Base-by-base conservation (phyloP, 2,888 invertebrate genomes). In the Campoplex capitator region DNA sequence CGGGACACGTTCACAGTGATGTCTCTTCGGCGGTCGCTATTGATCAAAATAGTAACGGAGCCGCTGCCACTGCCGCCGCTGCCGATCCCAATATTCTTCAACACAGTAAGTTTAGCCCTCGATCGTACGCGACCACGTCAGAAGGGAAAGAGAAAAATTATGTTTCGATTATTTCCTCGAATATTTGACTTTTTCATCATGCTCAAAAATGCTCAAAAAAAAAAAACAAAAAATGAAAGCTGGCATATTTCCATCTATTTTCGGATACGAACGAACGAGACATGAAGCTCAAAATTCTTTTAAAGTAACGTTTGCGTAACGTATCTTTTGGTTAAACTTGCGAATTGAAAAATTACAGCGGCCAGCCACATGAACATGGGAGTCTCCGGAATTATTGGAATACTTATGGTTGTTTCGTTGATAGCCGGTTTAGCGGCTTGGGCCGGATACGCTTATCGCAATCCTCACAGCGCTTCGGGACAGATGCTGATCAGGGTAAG, bases 381-480 rank as follows among this genome's bases (percentile, higher is more conserved):
- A 45, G 95, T 96, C 11, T 95, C 96, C 9, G 96, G 96, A 62
- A 95, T 96, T 74, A 95, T 98, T 73, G 96, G 97, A 7, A 96
- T 97, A 32, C 95, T 98, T 90, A 95, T 98, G 71, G 95, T 97
- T 42, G 94, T 98, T 79, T 96, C 96, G 0, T 94, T 98, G 70
- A 94, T 98, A 13, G 95, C 96, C 79, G 96, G 96, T 48, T 92
- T 97, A n/a, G 96, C 96, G 42, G 96, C 97, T 11, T 99, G 99
- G 99, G 95, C 97, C 28, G 95, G 97, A 28, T 99, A 99, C 94
- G 99, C 99, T 6, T 99, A 99, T 95, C 97, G 98, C 93, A 98
- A 99, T 95, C 99, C 99, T 2, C 99, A 99, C 93, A 98, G 98
- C 8, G 96, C 98, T 76, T 98, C 99, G 90, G 99, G 99, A 88